Percentiles rank a stretch among this genome's conserved stretches.
Conservation (phyloP, 2,888 invertebrate species). For the Melanophora roralis region DNA sequence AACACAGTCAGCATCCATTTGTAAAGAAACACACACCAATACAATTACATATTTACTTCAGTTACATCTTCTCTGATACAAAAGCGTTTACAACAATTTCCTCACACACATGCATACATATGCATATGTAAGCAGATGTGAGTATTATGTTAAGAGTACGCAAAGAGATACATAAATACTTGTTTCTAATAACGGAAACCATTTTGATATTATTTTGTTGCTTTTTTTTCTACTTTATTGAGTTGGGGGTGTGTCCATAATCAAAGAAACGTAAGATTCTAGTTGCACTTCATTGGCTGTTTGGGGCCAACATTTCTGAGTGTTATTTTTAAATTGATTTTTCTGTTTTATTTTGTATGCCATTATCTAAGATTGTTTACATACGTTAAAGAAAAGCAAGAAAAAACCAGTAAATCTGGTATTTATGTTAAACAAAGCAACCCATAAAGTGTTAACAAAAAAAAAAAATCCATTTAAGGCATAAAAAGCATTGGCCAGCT, state of each 20-base stretch:
- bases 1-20: conserved; percentile 23
- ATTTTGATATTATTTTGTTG: conserved; percentile 50
- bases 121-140: no score
- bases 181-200: conserved; percentile 55
- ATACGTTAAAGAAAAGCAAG: conserved; percentile 28
- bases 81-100: background rate
- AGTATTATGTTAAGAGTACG: background rate
- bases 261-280: conserved; percentile 56
- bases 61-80: background rate
- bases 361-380: conserved; percentile 56
- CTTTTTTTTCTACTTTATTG: no score
- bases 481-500: conserved; percentile 45
- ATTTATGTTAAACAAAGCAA: conserved; percentile 16
- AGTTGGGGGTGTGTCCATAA: conserved; percentile 64
- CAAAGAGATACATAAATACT: background rate
- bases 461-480: conserved; percentile 27
- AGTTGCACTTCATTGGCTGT: conserved; percentile 66
- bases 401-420: conserved; percentile 59
- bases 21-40: background rate
- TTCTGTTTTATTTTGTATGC: background rate
- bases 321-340: conserved; percentile 55
- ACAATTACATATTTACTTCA: background rate
- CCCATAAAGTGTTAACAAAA: background rate
- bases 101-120: no score
- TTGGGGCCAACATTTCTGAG: conserved; percentile 54